These are phyloP conservation scores for Oncorhynchus tshawytscha DNA, from an alignment of 2,113 vertebrate genomes.

Conservation along the genomic window DNA sequence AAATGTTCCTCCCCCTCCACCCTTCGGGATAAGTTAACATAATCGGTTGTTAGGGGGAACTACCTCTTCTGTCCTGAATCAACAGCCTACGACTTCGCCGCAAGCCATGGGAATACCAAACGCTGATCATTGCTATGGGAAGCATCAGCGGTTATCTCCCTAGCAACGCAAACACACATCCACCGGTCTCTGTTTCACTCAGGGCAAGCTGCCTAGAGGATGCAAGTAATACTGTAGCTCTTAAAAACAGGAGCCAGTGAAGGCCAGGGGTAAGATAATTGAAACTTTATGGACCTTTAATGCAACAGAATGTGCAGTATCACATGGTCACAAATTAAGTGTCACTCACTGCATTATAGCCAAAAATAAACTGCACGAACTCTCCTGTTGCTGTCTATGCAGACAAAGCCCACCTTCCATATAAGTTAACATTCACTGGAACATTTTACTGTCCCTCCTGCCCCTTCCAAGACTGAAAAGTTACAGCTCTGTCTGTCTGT, in stretches of 20 bases:
- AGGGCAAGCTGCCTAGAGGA: background rate
- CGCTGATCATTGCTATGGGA: background rate
- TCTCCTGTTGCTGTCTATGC: background rate
- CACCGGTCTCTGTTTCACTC: background rate
- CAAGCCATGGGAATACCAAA: background rate
- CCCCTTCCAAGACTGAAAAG: slow-evolving; percentile 3
- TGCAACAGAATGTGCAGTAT: too few relatives aligned
- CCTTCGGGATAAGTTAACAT: background rate
- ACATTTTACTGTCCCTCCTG: background rate
- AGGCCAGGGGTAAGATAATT: background rate
- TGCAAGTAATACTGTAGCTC: background rate
- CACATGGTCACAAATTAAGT: too few relatives aligned
- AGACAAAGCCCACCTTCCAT: background rate
- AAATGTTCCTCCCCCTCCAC: background rate
- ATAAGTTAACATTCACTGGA: slow-evolving; percentile 24
- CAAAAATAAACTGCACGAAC: too few relatives aligned
- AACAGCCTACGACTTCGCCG: background rate
- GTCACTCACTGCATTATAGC: too few relatives aligned
- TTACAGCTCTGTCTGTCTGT: background rate
- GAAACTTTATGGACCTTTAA: too few relatives aligned
- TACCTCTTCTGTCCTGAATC: background rate
- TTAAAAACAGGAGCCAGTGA: background rate
- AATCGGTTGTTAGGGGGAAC: background rate
- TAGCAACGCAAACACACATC: background rate
- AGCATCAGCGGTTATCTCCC: background rate